These are phyloP conservation scores for Urocolius indicus DNA, from an alignment of 2,113 vertebrate species.

Conservation along the genomic window DNA sequence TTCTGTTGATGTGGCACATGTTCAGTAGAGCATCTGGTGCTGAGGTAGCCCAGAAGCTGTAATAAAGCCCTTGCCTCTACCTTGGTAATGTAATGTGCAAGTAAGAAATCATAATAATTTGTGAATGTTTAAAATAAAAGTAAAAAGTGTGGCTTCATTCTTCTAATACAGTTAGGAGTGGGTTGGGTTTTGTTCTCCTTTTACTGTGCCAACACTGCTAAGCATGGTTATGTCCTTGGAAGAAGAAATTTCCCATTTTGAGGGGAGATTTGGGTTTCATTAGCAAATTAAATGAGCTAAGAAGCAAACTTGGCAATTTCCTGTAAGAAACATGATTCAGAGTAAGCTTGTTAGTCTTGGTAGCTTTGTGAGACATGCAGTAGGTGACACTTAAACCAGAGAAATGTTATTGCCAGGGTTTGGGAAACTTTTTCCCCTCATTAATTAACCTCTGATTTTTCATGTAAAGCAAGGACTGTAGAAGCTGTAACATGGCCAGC, in stretches of 20 bases:
- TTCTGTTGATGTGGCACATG: fast-evolving
- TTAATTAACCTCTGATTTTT: constrained; percentile 41
- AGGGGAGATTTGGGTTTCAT: background rate
- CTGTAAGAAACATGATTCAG: background rate
- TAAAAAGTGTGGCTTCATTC: background rate
- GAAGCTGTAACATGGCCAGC: background rate
- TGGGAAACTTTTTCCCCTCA: background rate
- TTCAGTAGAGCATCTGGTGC: background rate
- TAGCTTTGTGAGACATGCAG: background rate
- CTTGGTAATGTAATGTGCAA: background rate
- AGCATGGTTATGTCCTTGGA: background rate
- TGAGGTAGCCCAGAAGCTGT: background rate
- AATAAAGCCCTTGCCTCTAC: fast-evolving
- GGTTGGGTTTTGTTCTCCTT: background rate
- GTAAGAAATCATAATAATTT: background rate
- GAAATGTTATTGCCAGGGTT: background rate
- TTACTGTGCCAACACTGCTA: background rate
- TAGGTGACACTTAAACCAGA: background rate
- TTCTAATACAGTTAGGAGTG: background rate
- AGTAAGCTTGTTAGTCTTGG: background rate
- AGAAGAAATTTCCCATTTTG: background rate
- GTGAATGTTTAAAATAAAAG: background rate
- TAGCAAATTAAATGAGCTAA: constrained; percentile 28
- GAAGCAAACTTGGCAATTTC: constrained; percentile 8
- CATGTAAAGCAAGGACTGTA: background rate